These are phyloP conservation scores for Probaryconus sp. DNA, from an alignment of 1,140 invertebrate species.

Conservation along the genomic window DNA sequence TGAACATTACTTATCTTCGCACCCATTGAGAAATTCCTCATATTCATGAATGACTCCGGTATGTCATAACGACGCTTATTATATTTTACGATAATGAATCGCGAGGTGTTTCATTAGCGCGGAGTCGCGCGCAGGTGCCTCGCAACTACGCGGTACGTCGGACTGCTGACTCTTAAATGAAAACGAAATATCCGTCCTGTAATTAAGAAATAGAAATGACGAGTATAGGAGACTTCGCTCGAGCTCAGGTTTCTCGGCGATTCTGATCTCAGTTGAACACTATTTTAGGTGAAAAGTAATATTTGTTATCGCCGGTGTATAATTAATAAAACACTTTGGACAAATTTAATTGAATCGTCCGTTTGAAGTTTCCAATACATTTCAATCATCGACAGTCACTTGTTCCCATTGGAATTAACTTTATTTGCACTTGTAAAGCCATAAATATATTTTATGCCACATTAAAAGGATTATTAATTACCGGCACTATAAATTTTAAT, in stretches of 20 bases:
- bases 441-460: too few species aligned
- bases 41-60: slow-evolving; percentile 54
- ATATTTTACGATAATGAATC: slow-evolving; percentile 61
- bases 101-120: slow-evolving; percentile 50
- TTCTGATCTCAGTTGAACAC: slow-evolving; percentile 1
- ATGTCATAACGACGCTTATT: slow-evolving; percentile 55
- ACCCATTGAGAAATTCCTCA: slow-evolving; percentile 52
- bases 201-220: slow-evolving; percentile 16
- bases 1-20: slow-evolving; percentile 53
- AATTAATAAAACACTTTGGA: too few species aligned
- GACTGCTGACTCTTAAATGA: slow-evolving; percentile 17
- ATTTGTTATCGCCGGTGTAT: too few species aligned
- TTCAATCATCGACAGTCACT: too few species aligned
- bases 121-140: slow-evolving; percentile 34
- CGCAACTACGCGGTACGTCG: slow-evolving; percentile 11
- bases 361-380: too few species aligned
- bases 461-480: too few species aligned
- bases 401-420: too few species aligned
- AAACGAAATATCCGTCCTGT: slow-evolving; percentile 10
- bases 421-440: too few species aligned
- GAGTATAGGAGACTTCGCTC: too few species aligned
- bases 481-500: too few species aligned
- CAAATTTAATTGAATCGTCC: too few species aligned
- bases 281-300: slow-evolving; percentile 1
- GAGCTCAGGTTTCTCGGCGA: too few species aligned